Conservation (phyloP, 1,140 invertebrate species). For the Musca domestica region DNA sequence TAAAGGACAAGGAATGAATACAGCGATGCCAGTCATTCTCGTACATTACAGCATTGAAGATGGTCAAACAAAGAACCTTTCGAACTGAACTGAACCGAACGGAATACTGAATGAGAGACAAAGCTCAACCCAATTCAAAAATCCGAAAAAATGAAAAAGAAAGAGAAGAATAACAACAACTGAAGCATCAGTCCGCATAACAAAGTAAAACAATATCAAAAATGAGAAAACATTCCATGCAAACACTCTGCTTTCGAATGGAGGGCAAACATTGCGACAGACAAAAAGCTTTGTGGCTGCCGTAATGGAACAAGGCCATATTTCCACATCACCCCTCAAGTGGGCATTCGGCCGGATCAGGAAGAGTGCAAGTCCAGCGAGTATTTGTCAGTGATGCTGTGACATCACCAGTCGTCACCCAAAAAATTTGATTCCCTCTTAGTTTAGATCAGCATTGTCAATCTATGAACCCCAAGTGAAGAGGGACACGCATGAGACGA, state of each 20-base stretch:
- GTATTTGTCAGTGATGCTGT: no score
- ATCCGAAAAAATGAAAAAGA: not conserved
- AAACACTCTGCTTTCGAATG: constrained; percentile 2
- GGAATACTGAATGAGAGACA: no score
- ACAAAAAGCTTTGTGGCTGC: constrained; percentile 4
- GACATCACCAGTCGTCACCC: no score
- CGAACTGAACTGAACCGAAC: not conserved
- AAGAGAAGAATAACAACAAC: not conserved
- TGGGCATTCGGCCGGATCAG: not conserved
- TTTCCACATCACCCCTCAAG: not conserved
- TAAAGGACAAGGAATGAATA: not conserved
- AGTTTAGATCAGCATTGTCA: no score
- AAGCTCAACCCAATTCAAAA: not conserved
- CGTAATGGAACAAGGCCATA: constrained; percentile 4
- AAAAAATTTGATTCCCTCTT: no score
- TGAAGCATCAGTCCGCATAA: not conserved
- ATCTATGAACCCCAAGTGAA: no score
- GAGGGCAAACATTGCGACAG: not conserved
- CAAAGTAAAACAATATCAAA: no score
- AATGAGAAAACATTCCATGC: not conserved
- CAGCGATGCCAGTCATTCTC: no score
- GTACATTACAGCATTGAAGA: not conserved
- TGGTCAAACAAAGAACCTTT: not conserved
- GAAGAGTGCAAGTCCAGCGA: no score
- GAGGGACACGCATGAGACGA: no score